phyloP scores from a whole-genome alignment of 2,113 vertebrate genomes.

The Cebus imitator region DNA sequence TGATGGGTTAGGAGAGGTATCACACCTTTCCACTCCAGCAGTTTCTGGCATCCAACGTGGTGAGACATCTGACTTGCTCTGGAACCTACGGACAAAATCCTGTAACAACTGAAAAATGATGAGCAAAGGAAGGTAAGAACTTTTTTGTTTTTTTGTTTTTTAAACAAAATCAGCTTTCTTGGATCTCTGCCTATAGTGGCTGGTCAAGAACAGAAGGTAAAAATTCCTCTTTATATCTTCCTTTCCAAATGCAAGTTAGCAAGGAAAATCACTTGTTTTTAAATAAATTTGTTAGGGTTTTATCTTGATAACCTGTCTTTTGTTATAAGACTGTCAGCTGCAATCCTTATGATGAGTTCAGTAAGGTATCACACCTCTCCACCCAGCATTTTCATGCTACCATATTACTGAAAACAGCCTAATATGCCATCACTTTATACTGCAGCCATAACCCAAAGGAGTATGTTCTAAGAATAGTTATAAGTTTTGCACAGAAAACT shows the following conservation, averaged over 20 bases:
- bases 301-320: neutral
- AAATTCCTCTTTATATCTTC: neutral
- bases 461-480: neutral
- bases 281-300: neutral
- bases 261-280: neutral
- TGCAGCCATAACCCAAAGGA: neutral
- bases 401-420: neutral
- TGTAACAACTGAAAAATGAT: neutral
- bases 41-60: neutral
- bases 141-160: neutral
- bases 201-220: neutral
- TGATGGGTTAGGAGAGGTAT: neutral
- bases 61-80: neutral
- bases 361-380: neutral
- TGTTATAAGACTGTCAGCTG: neutral
- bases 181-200: neutral
- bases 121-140: neutral
- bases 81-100: neutral
- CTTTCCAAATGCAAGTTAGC: neutral
- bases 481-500: neutral
- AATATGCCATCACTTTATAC: accelerated
- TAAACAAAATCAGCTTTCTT: neutral
- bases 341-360: neutral
- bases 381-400: neutral
- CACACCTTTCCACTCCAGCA: neutral